Evolutionary conservation across 2,113 vertebrate species (phyloP).

Genomic region (Aphelocoma coerulescens): DNA sequence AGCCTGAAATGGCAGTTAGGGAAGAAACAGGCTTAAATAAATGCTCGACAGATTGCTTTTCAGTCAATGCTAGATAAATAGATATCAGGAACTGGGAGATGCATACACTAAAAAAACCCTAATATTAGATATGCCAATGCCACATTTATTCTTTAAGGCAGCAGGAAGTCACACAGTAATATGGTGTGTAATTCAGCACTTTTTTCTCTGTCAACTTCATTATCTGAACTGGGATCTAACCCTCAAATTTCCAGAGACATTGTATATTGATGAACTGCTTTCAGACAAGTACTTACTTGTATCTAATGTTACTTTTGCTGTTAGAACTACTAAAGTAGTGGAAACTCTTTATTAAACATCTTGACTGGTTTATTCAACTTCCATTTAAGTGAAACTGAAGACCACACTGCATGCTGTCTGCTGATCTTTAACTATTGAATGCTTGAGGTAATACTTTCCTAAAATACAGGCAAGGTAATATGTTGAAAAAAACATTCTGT

Average conservation of each 20-base stretch:
- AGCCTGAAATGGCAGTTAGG: neutral
- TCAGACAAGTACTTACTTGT: neutral
- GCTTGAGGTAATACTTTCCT: neutral
- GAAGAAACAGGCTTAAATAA: neutral
- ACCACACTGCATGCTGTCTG: neutral
- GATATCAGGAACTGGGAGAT: neutral
- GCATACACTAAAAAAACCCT: neutral
- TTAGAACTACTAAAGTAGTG: neutral
- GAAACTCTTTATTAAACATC: neutral
- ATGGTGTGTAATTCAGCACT: neutral
- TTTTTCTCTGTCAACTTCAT: neutral
- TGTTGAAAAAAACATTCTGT: neutral
- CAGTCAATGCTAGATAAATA: neutral
- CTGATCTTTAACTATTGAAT: neutral
- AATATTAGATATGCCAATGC: neutral
- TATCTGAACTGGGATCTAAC: neutral
- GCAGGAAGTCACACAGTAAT: neutral
- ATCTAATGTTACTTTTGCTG: neutral
- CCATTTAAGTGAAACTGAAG: neutral
- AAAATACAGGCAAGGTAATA: neutral
- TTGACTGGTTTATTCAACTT: neutral
- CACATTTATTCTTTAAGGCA: neutral
- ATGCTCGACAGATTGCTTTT: neutral
- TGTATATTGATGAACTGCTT: neutral
- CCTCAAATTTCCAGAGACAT: neutral